Base-by-base conservation (phyloP, 2,888 invertebrate species). In the Mimumesa dahlbomi region DNA sequence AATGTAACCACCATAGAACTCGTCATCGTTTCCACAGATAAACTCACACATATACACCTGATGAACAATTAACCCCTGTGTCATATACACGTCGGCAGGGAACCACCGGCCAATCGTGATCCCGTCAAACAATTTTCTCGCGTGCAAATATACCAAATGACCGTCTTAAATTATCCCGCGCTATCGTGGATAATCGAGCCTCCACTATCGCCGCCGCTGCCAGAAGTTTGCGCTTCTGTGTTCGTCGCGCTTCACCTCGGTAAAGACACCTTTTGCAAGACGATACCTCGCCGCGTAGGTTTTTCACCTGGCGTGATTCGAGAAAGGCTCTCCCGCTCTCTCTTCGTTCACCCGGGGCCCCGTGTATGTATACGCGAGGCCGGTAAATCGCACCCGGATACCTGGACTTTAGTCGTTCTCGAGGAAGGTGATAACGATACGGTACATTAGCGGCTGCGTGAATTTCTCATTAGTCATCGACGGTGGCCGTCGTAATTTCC, bases 391-490 rank as follows among this genome's bases (percentile, higher is more conserved):
- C 68, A 58, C 42, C 52, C 67, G 67, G 78, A 63, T 76, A 63
- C 63, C 53, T 63, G 43, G 65, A 50, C 53, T 48, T 45, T 45
- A 43, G 57, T 46, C 67, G 64, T 42, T 50, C n/a, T n/a, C 70
- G 63, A 42, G 70, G 63, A 58, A 79, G 76, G 80, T 78, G 80
- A 80, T 80, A 80, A 80, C 80, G 80, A 76, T 80, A 80, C 76
- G 76, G 78, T 78, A 72, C 80, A 80, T 80, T 80, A 80, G 68
- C 75, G 72, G 67, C 58, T 45, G 76, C 80, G 77, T 68, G 80
- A 78, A 80, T 80, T 76, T 78, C 74, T 78, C 80, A 80, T 80
- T 80, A 80, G 80, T 80, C 80, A 80, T 78, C 80, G 65, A 59
- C 70, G 68, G 56, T 73, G 70, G 72, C 72, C 70, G 72, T 54